phyloP scores from a whole-genome alignment of 2,797 vertebrate species.

The Eulemur rubriventer region DNA sequence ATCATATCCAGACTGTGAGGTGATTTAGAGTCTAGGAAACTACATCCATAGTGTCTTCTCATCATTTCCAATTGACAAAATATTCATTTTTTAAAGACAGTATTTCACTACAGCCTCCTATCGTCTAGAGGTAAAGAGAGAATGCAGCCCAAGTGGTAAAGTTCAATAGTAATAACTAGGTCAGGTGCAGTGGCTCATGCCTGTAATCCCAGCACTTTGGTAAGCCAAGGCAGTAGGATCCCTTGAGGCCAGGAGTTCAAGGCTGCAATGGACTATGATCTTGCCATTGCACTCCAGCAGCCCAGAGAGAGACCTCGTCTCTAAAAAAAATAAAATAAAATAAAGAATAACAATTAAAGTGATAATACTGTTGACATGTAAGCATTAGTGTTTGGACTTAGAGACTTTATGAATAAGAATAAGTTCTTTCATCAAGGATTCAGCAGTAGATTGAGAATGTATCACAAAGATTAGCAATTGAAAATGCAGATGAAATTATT shows the following conservation, averaged over 20 bases:
- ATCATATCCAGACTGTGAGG: background rate
- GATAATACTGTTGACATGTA: background rate
- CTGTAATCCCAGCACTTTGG: too few relatives aligned
- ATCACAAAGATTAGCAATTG: background rate
- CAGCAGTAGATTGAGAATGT: background rate
- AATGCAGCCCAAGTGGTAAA: background rate
- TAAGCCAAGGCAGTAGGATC: too few relatives aligned
- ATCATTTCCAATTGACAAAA: background rate
- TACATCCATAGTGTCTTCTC: background rate
- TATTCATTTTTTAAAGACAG: background rate
- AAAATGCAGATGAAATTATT: background rate
- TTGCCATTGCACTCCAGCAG: too few relatives aligned
- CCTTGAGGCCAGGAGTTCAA: too few relatives aligned
- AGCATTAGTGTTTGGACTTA: background rate
- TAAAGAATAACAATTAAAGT: background rate
- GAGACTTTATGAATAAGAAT: background rate
- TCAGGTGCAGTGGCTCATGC: too few relatives aligned
- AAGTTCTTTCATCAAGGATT: background rate
- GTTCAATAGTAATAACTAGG: background rate
- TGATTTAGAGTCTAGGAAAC: background rate
- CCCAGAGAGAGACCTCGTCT: too few relatives aligned
- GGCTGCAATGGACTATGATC: too few relatives aligned
- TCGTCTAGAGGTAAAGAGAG: background rate
- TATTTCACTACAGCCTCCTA: background rate
- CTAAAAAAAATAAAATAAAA: too few relatives aligned